Evolutionary conservation across 1,140 invertebrate genomes (phyloP).

Genomic region (Zaprionus nigranus): DNA sequence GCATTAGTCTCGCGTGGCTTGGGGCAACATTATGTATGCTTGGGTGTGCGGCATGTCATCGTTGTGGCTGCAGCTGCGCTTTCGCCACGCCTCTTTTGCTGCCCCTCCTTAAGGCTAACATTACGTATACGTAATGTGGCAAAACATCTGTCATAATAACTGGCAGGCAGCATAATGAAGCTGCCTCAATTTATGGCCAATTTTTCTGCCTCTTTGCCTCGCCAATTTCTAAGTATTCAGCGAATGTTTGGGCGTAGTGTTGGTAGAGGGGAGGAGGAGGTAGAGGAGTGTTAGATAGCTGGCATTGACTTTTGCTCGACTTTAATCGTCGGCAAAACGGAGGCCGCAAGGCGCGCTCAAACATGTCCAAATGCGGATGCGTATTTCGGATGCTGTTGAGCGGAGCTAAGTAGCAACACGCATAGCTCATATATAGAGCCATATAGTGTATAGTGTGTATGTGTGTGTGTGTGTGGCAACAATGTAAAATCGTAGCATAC

Average conservation of each 20-base stretch:
- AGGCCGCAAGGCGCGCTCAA: background rate
- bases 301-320: slow-evolving; percentile 10
- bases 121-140: slow-evolving; percentile 34
- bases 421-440: background rate
- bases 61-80: slow-evolving; percentile 17
- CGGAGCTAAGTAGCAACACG: slow-evolving; percentile 8
- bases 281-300: background rate
- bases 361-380: slow-evolving; percentile 2
- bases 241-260: background rate
- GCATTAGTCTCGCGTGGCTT: slow-evolving; percentile 48
- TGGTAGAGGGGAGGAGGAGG: background rate
- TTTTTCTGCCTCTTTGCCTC: slow-evolving; percentile 23
- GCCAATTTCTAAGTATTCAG: slow-evolving; percentile 1
- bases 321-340: slow-evolving; percentile 4
- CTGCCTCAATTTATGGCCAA: slow-evolving; percentile 13
- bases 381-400: background rate
- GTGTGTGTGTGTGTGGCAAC: slow-evolving; percentile 16
- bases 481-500: slow-evolving; percentile 50
- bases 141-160: slow-evolving; percentile 30
- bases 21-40: background rate
- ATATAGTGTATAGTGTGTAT: background rate
- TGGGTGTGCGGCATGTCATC: slow-evolving; percentile 21
- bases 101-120: background rate
- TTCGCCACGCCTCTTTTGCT: no score
- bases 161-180: slow-evolving; percentile 22